These are phyloP conservation scores for Tupaia tana DNA, from an alignment of 2,113 vertebrate species.

Conservation along the genomic window DNA sequence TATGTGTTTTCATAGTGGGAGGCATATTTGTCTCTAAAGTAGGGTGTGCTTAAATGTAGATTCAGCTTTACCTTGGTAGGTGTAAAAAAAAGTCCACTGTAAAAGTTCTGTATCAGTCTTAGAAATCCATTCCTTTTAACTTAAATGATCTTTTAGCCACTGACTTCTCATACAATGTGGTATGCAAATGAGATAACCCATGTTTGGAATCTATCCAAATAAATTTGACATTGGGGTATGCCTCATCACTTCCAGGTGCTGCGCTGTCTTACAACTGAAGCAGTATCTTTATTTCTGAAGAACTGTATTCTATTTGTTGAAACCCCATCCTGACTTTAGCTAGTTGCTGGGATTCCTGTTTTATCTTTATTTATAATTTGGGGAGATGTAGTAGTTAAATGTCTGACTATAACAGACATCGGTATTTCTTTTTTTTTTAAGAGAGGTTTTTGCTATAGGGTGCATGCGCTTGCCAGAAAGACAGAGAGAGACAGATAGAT, in stretches of 20 bases:
- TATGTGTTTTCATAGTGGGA: background rate
- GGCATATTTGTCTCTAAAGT: background rate
- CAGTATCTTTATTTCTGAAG: slow-evolving; percentile 24
- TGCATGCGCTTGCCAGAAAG: too few species aligned
- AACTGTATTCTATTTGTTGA: background rate
- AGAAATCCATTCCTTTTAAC: background rate
- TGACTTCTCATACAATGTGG: background rate
- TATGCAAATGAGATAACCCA: background rate
- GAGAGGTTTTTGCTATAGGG: too few species aligned
- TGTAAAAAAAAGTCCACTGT: background rate
- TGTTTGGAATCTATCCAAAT: too few species aligned
- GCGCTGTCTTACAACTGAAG: background rate
- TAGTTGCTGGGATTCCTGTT: background rate
- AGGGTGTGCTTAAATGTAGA: background rate
- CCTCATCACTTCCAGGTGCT: background rate
- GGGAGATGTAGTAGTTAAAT: background rate
- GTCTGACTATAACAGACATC: background rate
- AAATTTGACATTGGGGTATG: background rate
- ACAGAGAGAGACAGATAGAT: too few species aligned
- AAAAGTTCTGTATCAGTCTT: background rate
- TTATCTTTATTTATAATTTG: background rate
- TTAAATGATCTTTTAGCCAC: background rate
- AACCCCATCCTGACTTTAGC: background rate
- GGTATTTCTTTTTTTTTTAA: slow-evolving; percentile 13
- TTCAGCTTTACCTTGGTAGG: background rate